Evolutionary conservation across 2,888 invertebrate genomes (phyloP), one percentile per base, ranked within the genome.

Genomic region (Trissolcus brochymenae): DNA sequence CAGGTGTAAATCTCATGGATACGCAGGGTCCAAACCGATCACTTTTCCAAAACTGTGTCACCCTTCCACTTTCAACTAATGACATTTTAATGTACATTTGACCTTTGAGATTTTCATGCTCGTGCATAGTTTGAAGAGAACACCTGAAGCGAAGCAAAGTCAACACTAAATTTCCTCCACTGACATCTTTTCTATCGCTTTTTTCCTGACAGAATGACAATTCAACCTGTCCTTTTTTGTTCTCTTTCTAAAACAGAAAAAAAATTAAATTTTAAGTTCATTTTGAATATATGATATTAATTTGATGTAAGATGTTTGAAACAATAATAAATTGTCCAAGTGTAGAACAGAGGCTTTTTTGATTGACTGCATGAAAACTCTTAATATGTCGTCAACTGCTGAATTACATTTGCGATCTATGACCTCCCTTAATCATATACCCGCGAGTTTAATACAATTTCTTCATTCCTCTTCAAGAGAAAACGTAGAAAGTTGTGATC

Each of bases 31-130:
- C 90, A 87, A 95, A 95, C 79, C 92, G 91, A 82, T 93, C 92
- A 81, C 95, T 94, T 86, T 94, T 95, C 94, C 95, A 94, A 78
- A 91, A 90, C 68, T 90, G 90, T 29, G 90, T 90, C 43, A 91
- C 89, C 60, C 90, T 82, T 80, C 92, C 93, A 74, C 92, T 92
- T 85, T 95, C 94, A 78, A 93, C 92, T 75, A 94, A 92, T 0
- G 93, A 93, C 72, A 95, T 94, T 89, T 95, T 95, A 78, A 95
- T 91, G 86, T 95, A 95, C 83, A 95, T 91, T 64, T 93, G 93
- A 41, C 93, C 93, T 90, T 93, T 93, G 79, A 91, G 91, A 81
- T 91, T 91, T 85, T 94, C 94, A 78, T 94, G 93, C 79, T 93
- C 92, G 80, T 93, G 93, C 93, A 94, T 94, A n/a, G 93, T 93